Evolutionary conservation across 2,113 vertebrate species (phyloP).

Genomic region (Calyptommatus sinebrachiatus): DNA sequence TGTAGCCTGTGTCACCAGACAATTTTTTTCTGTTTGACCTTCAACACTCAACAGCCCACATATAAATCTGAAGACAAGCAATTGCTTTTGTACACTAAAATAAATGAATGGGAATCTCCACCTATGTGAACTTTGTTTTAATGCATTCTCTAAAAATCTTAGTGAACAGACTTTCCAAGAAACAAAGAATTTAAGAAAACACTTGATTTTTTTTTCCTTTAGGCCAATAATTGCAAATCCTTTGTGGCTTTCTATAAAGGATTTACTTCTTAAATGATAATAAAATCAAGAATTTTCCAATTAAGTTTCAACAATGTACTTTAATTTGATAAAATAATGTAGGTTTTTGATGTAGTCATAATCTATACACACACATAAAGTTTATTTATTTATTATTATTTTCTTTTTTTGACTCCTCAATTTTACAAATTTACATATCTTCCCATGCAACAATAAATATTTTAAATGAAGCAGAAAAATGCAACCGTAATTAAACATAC

Average conservation of each 20-base stretch:
- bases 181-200: background rate
- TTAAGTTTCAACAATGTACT: constrained; percentile 55
- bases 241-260: constrained; percentile 31
- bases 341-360: constrained; percentile 54
- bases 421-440: constrained; percentile 59
- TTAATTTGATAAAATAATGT: constrained; percentile 63
- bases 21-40: background rate
- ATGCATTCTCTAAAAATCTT: constrained; percentile 18
- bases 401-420: constrained; percentile 17
- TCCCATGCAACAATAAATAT: constrained; percentile 62
- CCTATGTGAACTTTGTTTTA: background rate
- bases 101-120: constrained; percentile 13
- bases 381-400: constrained; percentile 17
- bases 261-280: constrained; percentile 35
- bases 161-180: constrained; percentile 31
- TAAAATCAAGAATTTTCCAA: constrained; percentile 44
- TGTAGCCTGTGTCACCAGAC: background rate
- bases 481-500: constrained; percentile 68
- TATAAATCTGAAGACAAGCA: background rate
- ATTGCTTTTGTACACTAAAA: constrained; percentile 25
- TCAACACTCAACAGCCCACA: background rate
- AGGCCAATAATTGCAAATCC: background rate
- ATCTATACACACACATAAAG: constrained; percentile 48
- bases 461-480: constrained; percentile 66
- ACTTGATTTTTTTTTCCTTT: background rate